Percentiles rank a stretch among this genome's conserved stretches.
These are phyloP conservation scores for Stichopus chloronotus DNA, from an alignment of 35 echinoderm and acorn worm genomes.

Conservation along the genomic window DNA sequence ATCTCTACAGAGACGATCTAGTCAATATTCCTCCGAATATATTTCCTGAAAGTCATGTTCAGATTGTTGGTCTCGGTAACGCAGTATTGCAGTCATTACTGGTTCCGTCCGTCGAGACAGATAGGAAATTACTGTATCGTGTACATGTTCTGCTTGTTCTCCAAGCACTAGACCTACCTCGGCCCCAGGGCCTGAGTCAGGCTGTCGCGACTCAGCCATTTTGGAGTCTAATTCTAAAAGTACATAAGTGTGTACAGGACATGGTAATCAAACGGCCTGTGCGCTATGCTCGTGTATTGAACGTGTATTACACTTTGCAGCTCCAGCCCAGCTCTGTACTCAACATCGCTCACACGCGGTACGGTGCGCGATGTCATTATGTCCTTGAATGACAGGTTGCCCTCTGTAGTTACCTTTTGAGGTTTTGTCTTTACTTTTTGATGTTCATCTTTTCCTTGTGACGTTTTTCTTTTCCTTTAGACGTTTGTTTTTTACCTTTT, in stretches of 20 bases:
- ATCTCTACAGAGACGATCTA: slow-evolving; percentile 2
- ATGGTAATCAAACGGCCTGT: no score
- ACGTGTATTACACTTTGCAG: no score
- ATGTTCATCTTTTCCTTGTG: no score
- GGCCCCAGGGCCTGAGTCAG: background rate
- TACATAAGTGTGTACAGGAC: background rate
- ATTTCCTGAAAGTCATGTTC: background rate
- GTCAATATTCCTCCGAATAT: slow-evolving; percentile 3
- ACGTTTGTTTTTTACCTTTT: no score
- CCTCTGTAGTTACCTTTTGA: no score
- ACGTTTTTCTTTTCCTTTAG: no score
- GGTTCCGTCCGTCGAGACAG: background rate
- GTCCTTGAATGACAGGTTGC: no score
- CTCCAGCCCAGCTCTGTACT: no score
- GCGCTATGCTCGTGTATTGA: no score
- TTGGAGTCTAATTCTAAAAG: background rate
- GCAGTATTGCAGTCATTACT: background rate
- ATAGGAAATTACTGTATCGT: background rate
- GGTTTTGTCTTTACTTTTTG: no score
- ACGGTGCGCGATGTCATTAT: no score
- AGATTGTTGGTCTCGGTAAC: background rate
- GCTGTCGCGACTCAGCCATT: background rate
- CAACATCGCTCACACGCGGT: no score
- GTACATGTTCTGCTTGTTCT: slow-evolving; percentile 4
- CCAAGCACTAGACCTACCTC: background rate